Conservation (phyloP, 2,113 vertebrate species). For the Perca schrenkii region DNA sequence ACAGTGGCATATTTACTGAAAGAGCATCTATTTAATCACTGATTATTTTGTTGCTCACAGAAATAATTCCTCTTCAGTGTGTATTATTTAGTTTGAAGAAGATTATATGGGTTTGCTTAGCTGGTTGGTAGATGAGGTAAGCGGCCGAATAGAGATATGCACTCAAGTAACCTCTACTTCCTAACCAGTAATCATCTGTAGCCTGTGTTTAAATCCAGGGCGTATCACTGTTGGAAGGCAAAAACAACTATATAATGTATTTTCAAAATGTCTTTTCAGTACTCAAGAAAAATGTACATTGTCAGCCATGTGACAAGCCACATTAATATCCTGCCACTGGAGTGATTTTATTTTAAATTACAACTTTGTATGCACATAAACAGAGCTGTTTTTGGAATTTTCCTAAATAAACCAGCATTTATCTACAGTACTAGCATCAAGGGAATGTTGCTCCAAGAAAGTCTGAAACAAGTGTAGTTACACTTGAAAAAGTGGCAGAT, state of each 20-base stretch:
- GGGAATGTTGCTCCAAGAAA: too few relatives aligned
- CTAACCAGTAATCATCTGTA: slow-evolving; percentile 26
- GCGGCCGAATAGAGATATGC: slow-evolving; percentile 18
- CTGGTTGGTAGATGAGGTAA: slow-evolving; percentile 15
- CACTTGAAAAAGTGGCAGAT: not conserved
- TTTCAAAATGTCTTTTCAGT: slow-evolving; percentile 38
- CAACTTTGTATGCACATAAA: not conserved
- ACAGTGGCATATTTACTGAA: not conserved
- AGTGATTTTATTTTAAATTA: not conserved
- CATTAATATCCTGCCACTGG: not conserved
- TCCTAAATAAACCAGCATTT: not conserved
- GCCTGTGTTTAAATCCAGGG: slow-evolving; percentile 29
- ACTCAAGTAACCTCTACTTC: slow-evolving; percentile 36
- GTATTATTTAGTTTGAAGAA: slow-evolving; percentile 14
- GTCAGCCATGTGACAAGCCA: not conserved
- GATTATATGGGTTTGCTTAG: slow-evolving; percentile 23
- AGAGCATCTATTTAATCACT: slow-evolving; percentile 2
- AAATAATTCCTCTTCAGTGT: not conserved
- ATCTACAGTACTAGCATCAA: not conserved
- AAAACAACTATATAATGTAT: slow-evolving; percentile 3
- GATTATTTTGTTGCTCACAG: not conserved
- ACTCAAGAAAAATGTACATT: slow-evolving; percentile 7
- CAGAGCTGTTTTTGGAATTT: not conserved
- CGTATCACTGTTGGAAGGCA: slow-evolving; percentile 9
- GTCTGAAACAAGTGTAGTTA: not conserved